phyloP scores from a whole-genome alignment of 2,113 vertebrate genomes.

The Raja brachyura region DNA sequence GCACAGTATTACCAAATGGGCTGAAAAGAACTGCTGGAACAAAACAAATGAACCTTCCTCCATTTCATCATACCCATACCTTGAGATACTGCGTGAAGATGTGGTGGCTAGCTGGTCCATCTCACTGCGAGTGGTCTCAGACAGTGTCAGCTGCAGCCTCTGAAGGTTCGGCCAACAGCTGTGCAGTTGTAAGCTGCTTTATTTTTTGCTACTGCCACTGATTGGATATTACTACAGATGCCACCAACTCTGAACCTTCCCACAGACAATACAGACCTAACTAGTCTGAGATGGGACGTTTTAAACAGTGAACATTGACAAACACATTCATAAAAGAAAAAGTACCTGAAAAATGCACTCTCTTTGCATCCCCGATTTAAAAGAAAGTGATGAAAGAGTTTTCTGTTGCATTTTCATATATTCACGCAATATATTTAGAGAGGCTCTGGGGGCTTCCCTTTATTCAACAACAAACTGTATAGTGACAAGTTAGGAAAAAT shows the following conservation, averaged over 20 bases:
- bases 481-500: no score
- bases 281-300: not conserved
- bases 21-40: not conserved
- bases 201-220: slow-evolving; percentile 13
- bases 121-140: not conserved
- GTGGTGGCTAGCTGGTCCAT: slow-evolving; percentile 9
- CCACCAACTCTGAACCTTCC: not conserved
- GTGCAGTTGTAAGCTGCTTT: slow-evolving; percentile 26
- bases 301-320: not conserved
- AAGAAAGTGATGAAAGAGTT: not conserved
- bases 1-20: not conserved
- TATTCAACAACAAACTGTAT: no score
- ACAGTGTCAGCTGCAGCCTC: slow-evolving; percentile 22
- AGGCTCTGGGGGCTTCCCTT: no score
- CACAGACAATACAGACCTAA: slow-evolving; percentile 1
- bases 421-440: not conserved
- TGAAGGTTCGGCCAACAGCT: slow-evolving; percentile 8
- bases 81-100: slow-evolving; percentile 5
- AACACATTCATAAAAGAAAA: not conserved
- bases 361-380: not conserved
- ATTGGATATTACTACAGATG: slow-evolving; percentile 27
- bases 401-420: not conserved
- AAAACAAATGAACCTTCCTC: not conserved
- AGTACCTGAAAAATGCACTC: not conserved
- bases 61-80: not conserved